Evolutionary conservation across 1,140 invertebrate genomes (phyloP), one percentile per base, ranked within the genome.

Genomic region (Bombus waltoni): DNA sequence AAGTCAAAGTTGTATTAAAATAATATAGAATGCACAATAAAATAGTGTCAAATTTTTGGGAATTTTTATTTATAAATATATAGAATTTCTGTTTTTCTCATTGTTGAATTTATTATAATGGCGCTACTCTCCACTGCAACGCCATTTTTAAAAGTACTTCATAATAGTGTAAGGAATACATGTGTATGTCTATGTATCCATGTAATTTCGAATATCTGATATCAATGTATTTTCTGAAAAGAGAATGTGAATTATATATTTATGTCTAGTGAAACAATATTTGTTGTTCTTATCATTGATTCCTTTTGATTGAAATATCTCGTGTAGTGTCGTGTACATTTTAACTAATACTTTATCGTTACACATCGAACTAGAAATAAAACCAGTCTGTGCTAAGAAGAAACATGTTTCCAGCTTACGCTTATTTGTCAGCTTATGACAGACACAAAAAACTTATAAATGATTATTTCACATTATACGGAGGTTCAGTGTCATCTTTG

Each of bases 391-490:
- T 62, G 59, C 57, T 73, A n/a, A 66, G 13, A 18, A 47, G 57
- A 53, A 88, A 75, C 71, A 95, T 94, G 94, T 94, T 94, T 90
- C 89, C 93, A 28, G 93, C 93, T 22, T 94, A 94, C 32, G 89
- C 85, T 4, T 91, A 95, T 79, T 87, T 94, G n/a, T 94, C 94
- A 28, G 93, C 91, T 11, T 95, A 94, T 77, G 94, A 95, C 44
- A 92, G 93, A 32, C 94, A 95, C 68, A 95, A 94, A 83, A 95
- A 94, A 86, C 88, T 95, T 1, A 92, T 95, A 38, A 95, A 95
- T 59, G 94, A 94, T 82, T 95, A 94, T 86, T 89, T 94, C 40
- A 82, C 90, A 22, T 35, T 94, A 3, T 87, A 92, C 72, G 92
- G 91, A 44, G 89, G 90, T 28, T 93, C 92, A 15, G 70, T 93